Evolutionary conservation across 2,888 invertebrate species (phyloP).

Genomic region (Phyllotreta cruciferae): DNA sequence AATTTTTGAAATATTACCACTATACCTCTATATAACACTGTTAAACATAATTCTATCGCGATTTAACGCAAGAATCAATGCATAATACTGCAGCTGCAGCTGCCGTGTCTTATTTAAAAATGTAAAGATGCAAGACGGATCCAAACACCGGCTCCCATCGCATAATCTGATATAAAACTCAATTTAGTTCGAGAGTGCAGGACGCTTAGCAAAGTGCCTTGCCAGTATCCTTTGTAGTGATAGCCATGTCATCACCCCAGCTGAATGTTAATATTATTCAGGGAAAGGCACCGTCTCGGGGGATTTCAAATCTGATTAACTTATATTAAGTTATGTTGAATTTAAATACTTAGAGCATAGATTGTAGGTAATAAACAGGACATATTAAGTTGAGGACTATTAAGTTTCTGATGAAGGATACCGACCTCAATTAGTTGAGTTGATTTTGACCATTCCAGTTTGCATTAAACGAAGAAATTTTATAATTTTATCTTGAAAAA

Average conservation of each 20-base stretch:
- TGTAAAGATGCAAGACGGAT: slow-evolving; percentile 1
- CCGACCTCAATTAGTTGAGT: neutral
- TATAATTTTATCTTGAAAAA: no score
- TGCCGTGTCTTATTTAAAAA: slow-evolving; percentile 4
- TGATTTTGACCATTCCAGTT: neutral
- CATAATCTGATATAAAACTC: slow-evolving; percentile 28
- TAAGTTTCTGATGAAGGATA: slow-evolving; percentile 4
- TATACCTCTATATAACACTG: no score
- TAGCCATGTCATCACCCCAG: slow-evolving; percentile 29
- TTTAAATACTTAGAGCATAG: slow-evolving; percentile 26
- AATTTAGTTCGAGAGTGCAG: slow-evolving; percentile 27
- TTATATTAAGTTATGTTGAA: slow-evolving; percentile 32
- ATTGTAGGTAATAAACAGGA: slow-evolving; percentile 26
- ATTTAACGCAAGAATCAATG: no score
- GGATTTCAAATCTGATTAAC: slow-evolving; percentile 31
- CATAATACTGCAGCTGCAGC: neutral
- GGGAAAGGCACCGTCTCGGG: slow-evolving; percentile 26
- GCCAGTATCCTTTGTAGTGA: slow-evolving; percentile 22
- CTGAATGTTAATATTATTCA: slow-evolving; percentile 35
- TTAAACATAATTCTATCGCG: no score
- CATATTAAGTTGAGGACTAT: slow-evolving; percentile 4
- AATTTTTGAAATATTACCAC: no score
- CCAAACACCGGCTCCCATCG: slow-evolving; percentile 12
- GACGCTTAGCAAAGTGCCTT: slow-evolving; percentile 21
- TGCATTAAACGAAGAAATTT: no score